Base-by-base conservation (phyloP, 2,113 vertebrate genomes). In the Scytalopus superciliaris region DNA sequence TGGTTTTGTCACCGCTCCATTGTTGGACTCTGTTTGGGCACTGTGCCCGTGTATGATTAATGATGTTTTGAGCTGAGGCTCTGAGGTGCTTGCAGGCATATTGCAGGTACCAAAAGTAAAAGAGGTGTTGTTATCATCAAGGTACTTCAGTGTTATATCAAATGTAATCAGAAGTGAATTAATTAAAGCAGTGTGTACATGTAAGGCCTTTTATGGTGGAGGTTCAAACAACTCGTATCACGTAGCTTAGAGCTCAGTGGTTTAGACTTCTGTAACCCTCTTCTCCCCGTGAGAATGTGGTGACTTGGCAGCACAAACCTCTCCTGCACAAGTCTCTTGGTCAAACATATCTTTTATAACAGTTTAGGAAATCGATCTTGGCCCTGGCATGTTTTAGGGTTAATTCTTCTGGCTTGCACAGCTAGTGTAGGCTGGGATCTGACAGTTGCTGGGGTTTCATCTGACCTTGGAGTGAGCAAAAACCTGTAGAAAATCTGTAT, bases 61-160 rank as follows among this genome's bases (percentile, higher is more conserved):
- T 55, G 64, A 44, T 90, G 76, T 88, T 94, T 91, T 93, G 66
- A 86, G 76, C 44, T 74, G 87, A 85, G 84, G 79, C 69, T 89
- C 77, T 75, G 47, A 94, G 84, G 83, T 91, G 69, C 77, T 95
- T 92, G 93, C 79, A 89, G 91, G 78, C 81, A 70, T 53, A 28
- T 44, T 78, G 55, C 78, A 93, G 93, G 89, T 93, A 91, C 84
- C 47, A 95, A 45, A 23, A 89, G 45, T 56, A 35, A 89, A 81
- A 81, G 68, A 87, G 89, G 39, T 93, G 77, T 42, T 95, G 81
- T 93, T 92, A 72, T 88, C 76, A 91, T 96, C 84, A 75, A 74
- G 52, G 75, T 89, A 57, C 86, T 91, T 84, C 64, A 86, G 3
- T 78, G 64, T 79, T 87, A 30, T 63, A 81, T 76, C 67, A 75